phyloP scores from a whole-genome alignment of 1,140 invertebrate species.

The Chionoecetes opilio region DNA sequence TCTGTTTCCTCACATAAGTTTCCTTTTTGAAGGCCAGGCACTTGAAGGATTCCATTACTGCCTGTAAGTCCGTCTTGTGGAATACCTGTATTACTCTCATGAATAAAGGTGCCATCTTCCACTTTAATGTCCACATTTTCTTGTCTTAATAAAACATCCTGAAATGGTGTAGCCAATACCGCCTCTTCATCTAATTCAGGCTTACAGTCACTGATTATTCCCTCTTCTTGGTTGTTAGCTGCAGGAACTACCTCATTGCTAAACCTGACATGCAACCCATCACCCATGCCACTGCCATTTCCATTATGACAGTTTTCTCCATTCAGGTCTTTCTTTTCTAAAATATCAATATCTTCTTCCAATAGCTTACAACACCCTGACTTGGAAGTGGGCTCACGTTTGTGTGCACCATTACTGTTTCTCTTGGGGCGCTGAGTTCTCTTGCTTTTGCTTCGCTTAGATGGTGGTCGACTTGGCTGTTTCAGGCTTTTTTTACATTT shows the following conservation, averaged over 20 bases:
- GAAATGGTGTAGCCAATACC: background rate
- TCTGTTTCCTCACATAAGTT: background rate
- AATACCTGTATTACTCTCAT: background rate
- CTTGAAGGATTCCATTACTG: background rate
- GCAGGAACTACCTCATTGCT: background rate
- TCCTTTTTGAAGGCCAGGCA: background rate
- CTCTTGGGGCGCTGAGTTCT: background rate
- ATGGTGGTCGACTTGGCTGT: background rate
- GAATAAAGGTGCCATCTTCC: background rate
- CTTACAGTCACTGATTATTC: background rate
- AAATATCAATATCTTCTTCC: background rate
- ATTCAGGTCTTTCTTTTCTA: background rate
- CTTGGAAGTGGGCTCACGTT: background rate
- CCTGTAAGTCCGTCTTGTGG: background rate
- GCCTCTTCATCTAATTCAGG: background rate
- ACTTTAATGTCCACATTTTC: background rate
- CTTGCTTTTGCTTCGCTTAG: conserved; percentile 48
- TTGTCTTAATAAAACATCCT: background rate
- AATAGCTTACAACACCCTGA: background rate
- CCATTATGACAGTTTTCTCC: background rate
- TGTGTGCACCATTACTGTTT: background rate
- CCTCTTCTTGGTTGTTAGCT: background rate
- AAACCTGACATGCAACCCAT: background rate
- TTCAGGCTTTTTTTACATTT: conserved; percentile 58
- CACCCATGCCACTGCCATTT: background rate